These are phyloP conservation scores for Pseudococcus longispinus DNA, from an alignment of 2,888 invertebrate genomes.

Conservation along the genomic window DNA sequence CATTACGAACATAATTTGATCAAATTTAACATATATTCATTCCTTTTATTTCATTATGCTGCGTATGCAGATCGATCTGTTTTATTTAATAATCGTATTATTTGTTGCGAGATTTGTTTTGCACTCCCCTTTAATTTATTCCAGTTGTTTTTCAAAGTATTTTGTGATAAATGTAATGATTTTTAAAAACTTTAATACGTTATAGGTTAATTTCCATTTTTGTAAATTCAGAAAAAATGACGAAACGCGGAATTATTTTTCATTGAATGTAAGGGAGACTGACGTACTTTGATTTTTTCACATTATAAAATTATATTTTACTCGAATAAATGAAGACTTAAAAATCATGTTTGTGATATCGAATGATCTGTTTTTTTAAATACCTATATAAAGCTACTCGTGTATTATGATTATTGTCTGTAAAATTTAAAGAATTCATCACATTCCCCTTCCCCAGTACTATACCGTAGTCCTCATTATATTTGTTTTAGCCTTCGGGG, in stretches of 20 bases:
- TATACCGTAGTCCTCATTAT: no score
- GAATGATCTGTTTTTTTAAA: constrained; percentile 18
- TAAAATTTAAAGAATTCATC: neutral
- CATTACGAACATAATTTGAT: neutral
- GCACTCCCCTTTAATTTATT: neutral
- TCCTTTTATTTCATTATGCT: neutral
- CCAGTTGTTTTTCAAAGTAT: neutral
- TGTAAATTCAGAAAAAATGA: neutral
- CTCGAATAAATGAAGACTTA: neutral
- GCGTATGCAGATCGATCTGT: neutral
- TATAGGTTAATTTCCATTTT: neutral
- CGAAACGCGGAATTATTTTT: neutral
- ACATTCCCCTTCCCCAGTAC: neutral
- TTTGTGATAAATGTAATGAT: neutral
- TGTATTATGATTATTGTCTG: neutral
- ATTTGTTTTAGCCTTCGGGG: neutral
- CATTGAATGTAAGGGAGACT: neutral
- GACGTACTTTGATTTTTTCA: neutral
- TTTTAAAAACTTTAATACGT: neutral
- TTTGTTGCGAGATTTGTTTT: neutral
- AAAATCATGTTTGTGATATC: constrained; percentile 32
- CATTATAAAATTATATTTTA: neutral
- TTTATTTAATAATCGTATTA: neutral
- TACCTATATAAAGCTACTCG: neutral
- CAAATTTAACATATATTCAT: neutral